Evolutionary conservation across 2,888 invertebrate species (phyloP).

Genomic region (Stenolophus ochropezus): DNA sequence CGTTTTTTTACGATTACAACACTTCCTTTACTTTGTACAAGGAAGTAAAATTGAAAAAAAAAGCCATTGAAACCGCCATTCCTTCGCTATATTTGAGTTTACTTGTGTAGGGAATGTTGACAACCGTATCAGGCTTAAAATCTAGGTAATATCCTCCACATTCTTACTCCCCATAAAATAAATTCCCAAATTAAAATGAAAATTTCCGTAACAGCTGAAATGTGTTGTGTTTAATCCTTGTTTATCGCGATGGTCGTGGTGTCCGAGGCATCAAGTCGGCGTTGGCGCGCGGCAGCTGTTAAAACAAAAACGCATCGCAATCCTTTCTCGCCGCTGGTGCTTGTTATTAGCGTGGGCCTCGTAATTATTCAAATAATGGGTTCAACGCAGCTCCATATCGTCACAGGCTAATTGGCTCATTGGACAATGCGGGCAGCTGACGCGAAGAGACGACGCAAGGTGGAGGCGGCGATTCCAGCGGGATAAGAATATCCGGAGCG

Average conservation of each 20-base stretch:
- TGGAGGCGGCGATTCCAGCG: constrained; percentile 4
- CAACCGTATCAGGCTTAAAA: background rate
- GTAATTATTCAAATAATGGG: constrained; percentile 53
- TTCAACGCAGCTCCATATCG: constrained; percentile 35
- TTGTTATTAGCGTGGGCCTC: constrained; percentile 54
- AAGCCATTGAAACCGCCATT: too few relatives aligned
- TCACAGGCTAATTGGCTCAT: constrained; percentile 46
- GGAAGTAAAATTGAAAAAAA: too few relatives aligned
- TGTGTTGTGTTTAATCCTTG: constrained; percentile 5
- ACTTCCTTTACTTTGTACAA: too few relatives aligned
- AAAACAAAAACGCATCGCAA: constrained; percentile 51
- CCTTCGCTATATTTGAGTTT: too few relatives aligned
- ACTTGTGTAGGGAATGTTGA: background rate
- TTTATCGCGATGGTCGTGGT: constrained; percentile 24
- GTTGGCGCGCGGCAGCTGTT: constrained; percentile 50
- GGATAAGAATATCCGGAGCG: constrained; percentile 2
- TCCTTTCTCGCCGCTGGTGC: constrained; percentile 33
- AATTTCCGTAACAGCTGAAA: background rate
- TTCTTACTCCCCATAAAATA: background rate
- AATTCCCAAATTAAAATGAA: background rate
- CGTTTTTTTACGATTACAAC: too few relatives aligned
- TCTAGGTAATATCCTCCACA: background rate
- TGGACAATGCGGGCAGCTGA: constrained; percentile 38
- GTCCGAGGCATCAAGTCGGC: background rate
- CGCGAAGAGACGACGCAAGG: constrained; percentile 12